Evolutionary conservation across 2,797 vertebrate genomes (phyloP).

Genomic region (Acrossocheilus fasciatus): DNA sequence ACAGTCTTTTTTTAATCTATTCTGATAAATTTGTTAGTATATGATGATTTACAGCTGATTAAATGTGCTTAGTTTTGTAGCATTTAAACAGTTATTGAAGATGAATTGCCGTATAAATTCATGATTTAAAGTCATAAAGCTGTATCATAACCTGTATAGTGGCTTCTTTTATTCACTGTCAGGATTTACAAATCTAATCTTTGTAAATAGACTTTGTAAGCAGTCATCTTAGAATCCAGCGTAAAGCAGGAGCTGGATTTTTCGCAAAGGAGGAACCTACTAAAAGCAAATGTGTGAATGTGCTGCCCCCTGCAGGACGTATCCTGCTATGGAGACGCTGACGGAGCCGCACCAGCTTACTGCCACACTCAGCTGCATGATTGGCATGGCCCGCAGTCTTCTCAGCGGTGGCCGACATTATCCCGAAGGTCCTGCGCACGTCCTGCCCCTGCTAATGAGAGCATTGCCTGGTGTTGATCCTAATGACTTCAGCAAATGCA

Average conservation of each 20-base stretch:
- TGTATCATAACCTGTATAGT: neutral
- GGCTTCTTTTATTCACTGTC: conserved; percentile 5
- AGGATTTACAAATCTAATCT: conserved; percentile 17
- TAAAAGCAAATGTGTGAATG: conserved; percentile 30
- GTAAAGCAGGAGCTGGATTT: neutral
- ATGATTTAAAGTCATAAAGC: neutral
- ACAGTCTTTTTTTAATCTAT: neutral
- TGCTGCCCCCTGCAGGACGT: conserved; percentile 80
- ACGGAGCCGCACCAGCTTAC: conserved; percentile 98
- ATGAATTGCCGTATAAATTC: neutral
- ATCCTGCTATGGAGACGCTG: conserved; percentile 94
- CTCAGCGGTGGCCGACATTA: conserved; percentile 88
- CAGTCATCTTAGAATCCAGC: conserved; percentile 6
- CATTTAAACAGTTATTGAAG: neutral
- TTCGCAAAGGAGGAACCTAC: conserved; percentile 4
- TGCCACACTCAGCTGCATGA: conserved; percentile 95
- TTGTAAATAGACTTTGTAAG: conserved; percentile 44
- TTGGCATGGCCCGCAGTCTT: conserved; percentile 94
- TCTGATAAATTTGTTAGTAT: neutral
- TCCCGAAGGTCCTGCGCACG: conserved; percentile 93
- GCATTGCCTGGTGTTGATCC: conserved; percentile 96
- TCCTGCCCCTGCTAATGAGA: conserved; percentile 95
- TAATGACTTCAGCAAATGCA: conserved; percentile 99
- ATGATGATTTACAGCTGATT: neutral
- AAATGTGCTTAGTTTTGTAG: neutral